Evolutionary conservation across 2,888 invertebrate species (phyloP).

Genomic region (Prosopocoilus inquinatus): DNA sequence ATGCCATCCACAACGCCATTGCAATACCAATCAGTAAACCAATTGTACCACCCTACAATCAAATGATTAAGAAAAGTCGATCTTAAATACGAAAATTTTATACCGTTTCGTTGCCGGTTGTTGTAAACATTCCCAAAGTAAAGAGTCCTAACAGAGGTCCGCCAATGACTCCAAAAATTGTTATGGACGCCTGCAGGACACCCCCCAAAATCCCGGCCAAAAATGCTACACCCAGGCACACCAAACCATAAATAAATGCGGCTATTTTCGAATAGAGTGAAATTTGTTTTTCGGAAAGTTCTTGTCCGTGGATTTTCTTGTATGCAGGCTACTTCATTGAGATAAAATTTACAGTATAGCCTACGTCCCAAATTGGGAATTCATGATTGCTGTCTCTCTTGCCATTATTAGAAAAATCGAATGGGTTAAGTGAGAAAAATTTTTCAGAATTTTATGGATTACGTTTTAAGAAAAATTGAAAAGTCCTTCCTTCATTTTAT

Average conservation of each 20-base stretch:
- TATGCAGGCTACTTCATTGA: constrained; percentile 42
- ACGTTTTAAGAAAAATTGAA: too few species aligned
- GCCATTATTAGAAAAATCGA: neutral
- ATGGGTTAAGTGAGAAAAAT: too few species aligned
- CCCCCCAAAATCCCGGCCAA: constrained; percentile 76
- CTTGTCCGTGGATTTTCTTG: constrained; percentile 35
- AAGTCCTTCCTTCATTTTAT: too few species aligned
- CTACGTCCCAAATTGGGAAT: neutral
- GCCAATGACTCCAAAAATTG: constrained; percentile 80
- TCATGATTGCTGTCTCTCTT: neutral
- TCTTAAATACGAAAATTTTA: neutral
- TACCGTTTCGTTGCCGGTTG: constrained; percentile 65
- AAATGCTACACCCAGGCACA: constrained; percentile 76
- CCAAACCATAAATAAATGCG: constrained; percentile 68
- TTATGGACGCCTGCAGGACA: constrained; percentile 75
- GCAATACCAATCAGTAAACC: constrained; percentile 66
- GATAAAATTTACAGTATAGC: neutral
- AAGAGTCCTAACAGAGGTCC: constrained; percentile 80
- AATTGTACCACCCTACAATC: constrained; percentile 64
- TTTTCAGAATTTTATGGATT: too few species aligned
- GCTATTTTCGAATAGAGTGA: constrained; percentile 59
- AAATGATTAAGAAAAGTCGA: neutral
- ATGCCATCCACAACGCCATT: constrained; percentile 79
- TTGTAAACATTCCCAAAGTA: constrained; percentile 77
- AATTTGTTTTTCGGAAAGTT: constrained; percentile 31